Conservation (phyloP, 2,113 vertebrate genomes). For the Hippocampus zosterae region DNA sequence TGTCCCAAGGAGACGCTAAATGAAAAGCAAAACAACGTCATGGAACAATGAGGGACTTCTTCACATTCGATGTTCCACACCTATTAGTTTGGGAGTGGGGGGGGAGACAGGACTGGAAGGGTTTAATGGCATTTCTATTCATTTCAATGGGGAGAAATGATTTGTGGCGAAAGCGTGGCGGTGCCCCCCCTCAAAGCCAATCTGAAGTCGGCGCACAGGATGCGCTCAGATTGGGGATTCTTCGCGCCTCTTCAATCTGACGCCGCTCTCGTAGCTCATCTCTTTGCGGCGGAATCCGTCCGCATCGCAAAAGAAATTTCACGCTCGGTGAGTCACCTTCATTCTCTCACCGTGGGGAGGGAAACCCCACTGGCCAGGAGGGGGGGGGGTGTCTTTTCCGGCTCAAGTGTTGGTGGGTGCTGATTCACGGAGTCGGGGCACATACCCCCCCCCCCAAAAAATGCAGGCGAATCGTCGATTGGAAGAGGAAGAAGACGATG, state of each 20-base stretch:
- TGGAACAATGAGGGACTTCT: no score
- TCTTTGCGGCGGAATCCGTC: slow-evolving; percentile 39
- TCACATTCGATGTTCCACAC: no score
- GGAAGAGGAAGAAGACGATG: slow-evolving; percentile 12
- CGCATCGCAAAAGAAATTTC: slow-evolving; percentile 61
- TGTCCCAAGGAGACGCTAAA: no score
- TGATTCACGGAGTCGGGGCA: slow-evolving; percentile 24
- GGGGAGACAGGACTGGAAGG: no score
- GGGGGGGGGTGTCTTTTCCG: slow-evolving; percentile 41
- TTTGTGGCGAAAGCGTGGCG: no score
- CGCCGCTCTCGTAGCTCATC: background rate
- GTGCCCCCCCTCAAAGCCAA: background rate
- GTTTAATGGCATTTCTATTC: no score
- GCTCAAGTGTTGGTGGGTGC: slow-evolving; percentile 19
- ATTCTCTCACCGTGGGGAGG: slow-evolving; percentile 42
- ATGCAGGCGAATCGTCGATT: background rate
- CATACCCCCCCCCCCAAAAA: background rate
- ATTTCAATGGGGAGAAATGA: no score
- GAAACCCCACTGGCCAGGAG: slow-evolving; percentile 27
- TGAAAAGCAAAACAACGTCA: no score
- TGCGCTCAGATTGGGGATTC: background rate
- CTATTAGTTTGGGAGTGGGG: no score
- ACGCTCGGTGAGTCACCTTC: slow-evolving; percentile 59
- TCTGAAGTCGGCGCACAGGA: background rate
- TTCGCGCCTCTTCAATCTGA: background rate